Conservation (phyloP, 2,797 vertebrate genomes). For the Anisognathus igniventris region DNA sequence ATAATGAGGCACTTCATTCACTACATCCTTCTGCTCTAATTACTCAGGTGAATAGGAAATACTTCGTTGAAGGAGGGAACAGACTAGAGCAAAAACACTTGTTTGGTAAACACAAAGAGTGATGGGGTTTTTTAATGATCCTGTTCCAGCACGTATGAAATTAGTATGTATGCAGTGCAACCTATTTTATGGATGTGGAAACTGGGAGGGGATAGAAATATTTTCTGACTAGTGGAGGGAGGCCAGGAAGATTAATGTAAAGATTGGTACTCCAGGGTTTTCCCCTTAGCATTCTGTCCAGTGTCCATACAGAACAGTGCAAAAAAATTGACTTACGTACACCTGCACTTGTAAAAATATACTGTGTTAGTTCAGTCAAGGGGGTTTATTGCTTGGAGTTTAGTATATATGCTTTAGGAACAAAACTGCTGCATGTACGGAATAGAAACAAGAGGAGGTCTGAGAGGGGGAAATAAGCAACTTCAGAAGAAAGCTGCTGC, state of each 20-base stretch:
- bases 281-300: background rate
- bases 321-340: background rate
- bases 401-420: background rate
- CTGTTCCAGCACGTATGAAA: conserved; percentile 50
- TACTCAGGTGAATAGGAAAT: conserved; percentile 92
- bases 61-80: conserved; percentile 74
- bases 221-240: background rate
- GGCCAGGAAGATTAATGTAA: background rate
- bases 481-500: conserved; percentile 17
- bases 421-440: background rate
- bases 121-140: conserved; percentile 45
- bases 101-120: conserved; percentile 78
- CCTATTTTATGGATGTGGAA: conserved; percentile 16
- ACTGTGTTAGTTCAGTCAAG: background rate
- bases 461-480: conserved; percentile 47
- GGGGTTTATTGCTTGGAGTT: background rate
- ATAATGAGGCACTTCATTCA: conserved; percentile 87
- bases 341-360: background rate
- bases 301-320: background rate
- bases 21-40: conserved; percentile 97
- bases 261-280: background rate
- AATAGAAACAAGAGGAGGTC: conserved; percentile 1
- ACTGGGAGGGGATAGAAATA: background rate
- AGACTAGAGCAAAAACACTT: conserved; percentile 74
- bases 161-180: conserved; percentile 20